Evolutionary conservation across 2,113 vertebrate genomes (phyloP).

Genomic region (Ascaphus truei): DNA sequence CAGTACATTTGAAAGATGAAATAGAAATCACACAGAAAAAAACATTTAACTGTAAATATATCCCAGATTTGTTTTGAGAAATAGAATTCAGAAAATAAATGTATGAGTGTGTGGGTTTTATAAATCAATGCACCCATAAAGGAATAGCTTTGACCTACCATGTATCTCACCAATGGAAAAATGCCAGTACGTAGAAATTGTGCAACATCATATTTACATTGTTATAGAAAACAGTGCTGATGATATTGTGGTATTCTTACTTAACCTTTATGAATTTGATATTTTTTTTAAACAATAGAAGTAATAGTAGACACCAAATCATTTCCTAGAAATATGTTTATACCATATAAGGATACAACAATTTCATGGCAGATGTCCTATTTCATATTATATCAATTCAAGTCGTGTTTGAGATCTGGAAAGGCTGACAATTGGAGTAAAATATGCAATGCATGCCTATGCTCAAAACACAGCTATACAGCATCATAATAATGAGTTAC

Average conservation of each 20-base stretch:
- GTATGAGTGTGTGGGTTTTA: background rate
- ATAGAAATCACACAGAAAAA: background rate
- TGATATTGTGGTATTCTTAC: too few relatives aligned
- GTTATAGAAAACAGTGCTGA: too few relatives aligned
- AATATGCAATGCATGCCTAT: background rate
- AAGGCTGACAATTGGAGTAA: background rate
- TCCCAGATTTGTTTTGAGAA: background rate
- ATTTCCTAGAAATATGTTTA: background rate
- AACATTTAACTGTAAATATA: background rate
- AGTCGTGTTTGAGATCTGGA: background rate
- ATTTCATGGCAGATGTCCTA: background rate
- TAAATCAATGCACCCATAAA: background rate
- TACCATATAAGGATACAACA: constrained; percentile 9
- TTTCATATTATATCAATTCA: background rate
- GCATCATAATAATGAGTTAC: too few relatives aligned
- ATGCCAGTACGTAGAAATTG: too few relatives aligned
- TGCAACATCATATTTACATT: too few relatives aligned
- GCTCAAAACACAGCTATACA: too few relatives aligned
- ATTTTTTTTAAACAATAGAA: too few relatives aligned
- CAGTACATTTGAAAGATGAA: background rate
- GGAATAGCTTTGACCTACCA: too few relatives aligned
- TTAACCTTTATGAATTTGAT: too few relatives aligned
- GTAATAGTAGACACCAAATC: background rate
- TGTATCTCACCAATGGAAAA: too few relatives aligned
- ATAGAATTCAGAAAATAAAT: background rate